Evolutionary conservation across 1,140 invertebrate species (phyloP).

Genomic region (Batillaria attramentaria): DNA sequence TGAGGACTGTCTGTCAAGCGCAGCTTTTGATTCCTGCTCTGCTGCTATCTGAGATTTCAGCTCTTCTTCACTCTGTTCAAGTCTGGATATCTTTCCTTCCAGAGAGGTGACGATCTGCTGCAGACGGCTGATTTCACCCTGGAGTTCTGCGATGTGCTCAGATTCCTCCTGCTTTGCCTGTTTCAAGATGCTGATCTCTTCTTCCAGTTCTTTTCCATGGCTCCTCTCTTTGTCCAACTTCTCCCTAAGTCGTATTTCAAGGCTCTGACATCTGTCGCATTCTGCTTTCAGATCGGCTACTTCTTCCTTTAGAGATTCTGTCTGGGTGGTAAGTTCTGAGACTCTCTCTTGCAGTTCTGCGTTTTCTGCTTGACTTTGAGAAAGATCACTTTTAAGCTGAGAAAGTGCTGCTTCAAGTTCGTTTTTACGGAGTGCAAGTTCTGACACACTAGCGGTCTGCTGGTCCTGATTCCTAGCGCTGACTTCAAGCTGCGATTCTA

Average conservation of each 20-base stretch:
- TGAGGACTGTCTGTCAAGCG: background rate
- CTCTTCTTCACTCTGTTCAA: conserved; percentile 11
- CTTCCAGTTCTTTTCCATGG: conserved; percentile 37
- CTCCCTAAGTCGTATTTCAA: conserved; percentile 22
- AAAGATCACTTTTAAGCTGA: background rate
- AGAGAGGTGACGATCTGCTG: background rate
- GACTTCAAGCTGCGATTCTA: conserved; percentile 12
- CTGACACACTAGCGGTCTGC: background rate
- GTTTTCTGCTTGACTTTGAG: background rate
- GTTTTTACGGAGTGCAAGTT: background rate
- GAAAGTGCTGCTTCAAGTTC: background rate
- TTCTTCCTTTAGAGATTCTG: background rate
- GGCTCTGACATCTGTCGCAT: conserved; percentile 24
- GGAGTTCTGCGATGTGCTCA: background rate
- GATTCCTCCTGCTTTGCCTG: background rate
- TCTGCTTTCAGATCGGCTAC: conserved; percentile 21
- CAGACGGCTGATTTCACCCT: background rate
- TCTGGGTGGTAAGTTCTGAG: background rate
- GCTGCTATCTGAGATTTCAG: conserved; percentile 19
- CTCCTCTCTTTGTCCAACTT: conserved; percentile 35
- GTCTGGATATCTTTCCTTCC: conserved; percentile 16
- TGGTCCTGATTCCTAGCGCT: background rate
- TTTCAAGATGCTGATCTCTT: conserved; percentile 33
- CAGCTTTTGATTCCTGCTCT: conserved; percentile 6
- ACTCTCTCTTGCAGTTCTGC: conserved; percentile 3